Base-by-base conservation (phyloP, 2,888 invertebrate species). In the Drosophila putrida region DNA sequence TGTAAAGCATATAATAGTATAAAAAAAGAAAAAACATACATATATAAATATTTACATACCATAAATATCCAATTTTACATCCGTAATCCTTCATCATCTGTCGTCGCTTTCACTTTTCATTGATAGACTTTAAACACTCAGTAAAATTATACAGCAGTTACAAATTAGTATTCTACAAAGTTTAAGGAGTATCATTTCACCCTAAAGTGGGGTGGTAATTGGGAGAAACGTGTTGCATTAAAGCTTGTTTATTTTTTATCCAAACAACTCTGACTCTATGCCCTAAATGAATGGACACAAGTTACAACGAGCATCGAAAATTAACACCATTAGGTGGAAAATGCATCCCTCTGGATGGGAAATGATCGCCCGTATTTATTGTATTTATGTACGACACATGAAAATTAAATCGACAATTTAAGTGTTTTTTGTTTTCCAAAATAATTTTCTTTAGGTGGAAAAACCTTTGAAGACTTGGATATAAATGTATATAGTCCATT, bases 221-320 rank as follows among this genome's bases (percentile, higher is more conserved):
- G 15, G 15, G 8, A n/a, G 15, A 9, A 39, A 4, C 9, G 0
- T 25, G 6, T 43, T 43, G 5, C 15, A 20, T 20, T 41, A 10
- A 43, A 25, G 11, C 43, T 25, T 43, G 43, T 43, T 27, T 43
- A 43, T 43, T 43, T 11, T n/a, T 27, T 43, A 25, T 25, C 43
- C 43, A 25, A n/a, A n/a, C 43, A n/a, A 25, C 5, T 4, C 11
- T 1, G 25, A 25, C 41, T 2, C 10, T 4, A 20, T 41, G 41
- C 11, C 41, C 41, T 25, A 11, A 43, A 43, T 43, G 11, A 25
- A 20, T 25, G 41, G 41, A 11, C 41, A 43, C 41, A 43, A 11
- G 20, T 11, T 25, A 9, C 6, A 20, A 15, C 4, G 39, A 20
- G 39, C 15, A 15, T 10, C 9, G 39, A 15, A 39, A 39, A 39